Percentiles rank a stretch among this genome's conserved stretches.
Evolutionary conservation across 2,797 vertebrate species (phyloP).

Genomic region (Danio jaintianensis): DNA sequence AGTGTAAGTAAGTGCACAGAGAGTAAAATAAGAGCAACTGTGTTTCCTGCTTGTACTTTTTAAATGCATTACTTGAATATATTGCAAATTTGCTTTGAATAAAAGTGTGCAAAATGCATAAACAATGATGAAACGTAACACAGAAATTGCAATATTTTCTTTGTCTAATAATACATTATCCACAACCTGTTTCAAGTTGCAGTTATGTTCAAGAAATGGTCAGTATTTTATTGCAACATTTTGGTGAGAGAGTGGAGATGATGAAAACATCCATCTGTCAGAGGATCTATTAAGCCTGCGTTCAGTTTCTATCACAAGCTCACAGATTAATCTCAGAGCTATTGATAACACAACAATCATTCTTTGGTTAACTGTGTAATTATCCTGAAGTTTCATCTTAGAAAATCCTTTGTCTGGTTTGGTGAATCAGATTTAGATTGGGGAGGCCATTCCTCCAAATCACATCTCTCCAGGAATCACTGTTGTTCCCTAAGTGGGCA

Average conservation of each 20-base stretch:
- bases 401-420: background rate
- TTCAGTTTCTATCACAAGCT: background rate
- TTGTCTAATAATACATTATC: constrained; percentile 44
- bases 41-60: background rate
- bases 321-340: background rate
- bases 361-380: background rate
- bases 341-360: background rate
- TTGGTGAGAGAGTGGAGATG: background rate
- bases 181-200: constrained; percentile 37
- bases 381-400: background rate
- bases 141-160: constrained; percentile 16
- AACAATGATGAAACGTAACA: background rate
- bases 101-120: background rate
- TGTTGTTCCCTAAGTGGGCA: too few relatives aligned
- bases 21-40: background rate
- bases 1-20: too few relatives aligned
- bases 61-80: background rate
- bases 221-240: constrained; percentile 41
- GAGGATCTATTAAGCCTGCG: background rate
- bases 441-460: too few relatives aligned
- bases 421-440: background rate
- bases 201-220: constrained; percentile 39
- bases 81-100: background rate
- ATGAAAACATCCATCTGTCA: background rate
- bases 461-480: too few relatives aligned